phyloP scores from a whole-genome alignment of 2,797 vertebrate species.

The Xiphophorus birchmanni region DNA sequence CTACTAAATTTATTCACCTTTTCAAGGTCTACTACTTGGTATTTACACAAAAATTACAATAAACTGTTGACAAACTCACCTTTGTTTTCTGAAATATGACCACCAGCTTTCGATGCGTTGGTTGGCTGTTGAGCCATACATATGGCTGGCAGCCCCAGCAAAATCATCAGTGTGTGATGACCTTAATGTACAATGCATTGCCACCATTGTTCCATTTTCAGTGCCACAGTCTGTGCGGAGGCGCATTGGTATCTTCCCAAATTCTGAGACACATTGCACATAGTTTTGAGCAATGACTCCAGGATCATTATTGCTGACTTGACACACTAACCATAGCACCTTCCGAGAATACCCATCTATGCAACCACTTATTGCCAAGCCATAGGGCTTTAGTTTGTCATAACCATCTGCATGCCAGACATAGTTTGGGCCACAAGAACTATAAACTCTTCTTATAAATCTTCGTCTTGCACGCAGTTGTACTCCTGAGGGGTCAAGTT shows the following conservation, averaged over 20 bases:
- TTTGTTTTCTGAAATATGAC: conserved; percentile 10
- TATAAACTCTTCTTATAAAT: conserved; percentile 6
- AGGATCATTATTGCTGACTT: conserved; percentile 3
- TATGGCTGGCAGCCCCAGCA: conserved; percentile 10
- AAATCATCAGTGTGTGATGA: conserved; percentile 10
- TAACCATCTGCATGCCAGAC: conserved; percentile 8
- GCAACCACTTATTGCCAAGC: conserved; percentile 4
- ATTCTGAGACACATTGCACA: neutral
- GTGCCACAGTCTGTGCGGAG: conserved; percentile 10
- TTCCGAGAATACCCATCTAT: conserved; percentile 5
- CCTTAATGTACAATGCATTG: conserved; percentile 11
- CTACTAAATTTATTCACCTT: neutral
- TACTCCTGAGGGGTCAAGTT: conserved; percentile 9
- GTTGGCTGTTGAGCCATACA: conserved; percentile 9
- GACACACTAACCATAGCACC: neutral
- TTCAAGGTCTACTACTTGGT: too few species aligned
- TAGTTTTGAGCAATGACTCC: conserved; percentile 7
- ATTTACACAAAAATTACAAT: too few species aligned
- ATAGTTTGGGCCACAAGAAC: conserved; percentile 9
- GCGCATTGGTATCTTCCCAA: conserved; percentile 1
- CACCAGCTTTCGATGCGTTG: conserved; percentile 12
- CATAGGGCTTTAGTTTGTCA: conserved; percentile 10
- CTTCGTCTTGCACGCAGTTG: neutral
- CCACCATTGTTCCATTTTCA: conserved; percentile 11
- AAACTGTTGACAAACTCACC: neutral